Evolutionary conservation across 1,140 invertebrate species (phyloP).

Genomic region (Hypothenemus hampei): DNA sequence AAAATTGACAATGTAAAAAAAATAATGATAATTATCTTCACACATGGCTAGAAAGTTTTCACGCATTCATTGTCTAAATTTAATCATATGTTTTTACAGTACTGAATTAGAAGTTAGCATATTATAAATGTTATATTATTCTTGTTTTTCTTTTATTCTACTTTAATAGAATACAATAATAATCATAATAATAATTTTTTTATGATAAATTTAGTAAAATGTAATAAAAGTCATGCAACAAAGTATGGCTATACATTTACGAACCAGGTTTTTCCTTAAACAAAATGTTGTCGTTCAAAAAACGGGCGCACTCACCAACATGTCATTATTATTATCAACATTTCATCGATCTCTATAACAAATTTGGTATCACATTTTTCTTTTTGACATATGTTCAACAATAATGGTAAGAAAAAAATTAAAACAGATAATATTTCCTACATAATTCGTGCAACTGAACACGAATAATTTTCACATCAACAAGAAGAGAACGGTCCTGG

Average conservation of each 20-base stretch:
- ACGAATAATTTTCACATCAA: slow-evolving; percentile 6
- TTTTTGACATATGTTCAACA: slow-evolving; percentile 9
- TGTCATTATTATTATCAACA: slow-evolving; percentile 12
- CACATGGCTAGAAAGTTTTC: slow-evolving; percentile 39
- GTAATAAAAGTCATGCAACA: slow-evolving; percentile 45
- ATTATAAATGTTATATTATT: slow-evolving; percentile 41
- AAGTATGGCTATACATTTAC: slow-evolving; percentile 37
- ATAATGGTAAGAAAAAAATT: slow-evolving; percentile 6
- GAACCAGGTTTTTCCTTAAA: background rate
- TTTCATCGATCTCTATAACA: slow-evolving; percentile 3
- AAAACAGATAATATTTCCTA: slow-evolving; percentile 16
- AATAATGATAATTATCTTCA: slow-evolving; percentile 35
- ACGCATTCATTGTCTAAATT: slow-evolving; percentile 42
- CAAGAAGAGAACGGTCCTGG: background rate
- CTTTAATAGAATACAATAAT: slow-evolving; percentile 44
- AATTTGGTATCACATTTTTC: slow-evolving; percentile 15
- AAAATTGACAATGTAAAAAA: slow-evolving; percentile 43
- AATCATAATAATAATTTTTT: slow-evolving; percentile 34
- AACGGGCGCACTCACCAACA: background rate
- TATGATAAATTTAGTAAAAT: slow-evolving; percentile 45
- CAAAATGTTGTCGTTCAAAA: background rate
- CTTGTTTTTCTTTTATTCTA: slow-evolving; percentile 39
- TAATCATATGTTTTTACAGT: slow-evolving; percentile 42
- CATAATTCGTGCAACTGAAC: background rate
- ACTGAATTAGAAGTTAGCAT: slow-evolving; percentile 43